A percentile compares a stretch with the other conserved stretches of the same genome.
Evolutionary conservation across 2,113 vertebrate genomes (phyloP).

Genomic region (Rhynchomys soricoides): DNA sequence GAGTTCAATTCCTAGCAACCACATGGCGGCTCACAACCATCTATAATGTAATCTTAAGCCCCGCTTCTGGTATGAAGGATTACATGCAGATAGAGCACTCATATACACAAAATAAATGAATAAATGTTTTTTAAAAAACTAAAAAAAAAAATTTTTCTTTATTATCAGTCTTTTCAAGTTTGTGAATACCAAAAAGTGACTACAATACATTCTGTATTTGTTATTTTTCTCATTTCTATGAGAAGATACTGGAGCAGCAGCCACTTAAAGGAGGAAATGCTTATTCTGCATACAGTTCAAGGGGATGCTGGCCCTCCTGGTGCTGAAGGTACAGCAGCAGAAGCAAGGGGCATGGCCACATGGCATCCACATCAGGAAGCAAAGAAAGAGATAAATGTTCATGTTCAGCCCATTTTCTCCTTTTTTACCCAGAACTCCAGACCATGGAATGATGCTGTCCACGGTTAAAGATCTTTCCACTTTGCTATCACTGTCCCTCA

Average conservation of each 20-base stretch:
- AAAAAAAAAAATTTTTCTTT: background rate
- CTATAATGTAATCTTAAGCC: too few relatives aligned
- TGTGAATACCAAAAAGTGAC: background rate
- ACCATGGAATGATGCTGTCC: background rate
- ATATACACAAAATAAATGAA: too few relatives aligned
- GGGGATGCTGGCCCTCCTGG: background rate
- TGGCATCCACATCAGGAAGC: background rate
- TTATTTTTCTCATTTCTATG: background rate
- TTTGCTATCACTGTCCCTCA: background rate
- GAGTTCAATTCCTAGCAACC: too few relatives aligned
- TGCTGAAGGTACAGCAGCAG: background rate
- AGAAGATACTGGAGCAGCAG: background rate
- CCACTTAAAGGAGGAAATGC: background rate
- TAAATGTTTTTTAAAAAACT: too few relatives aligned
- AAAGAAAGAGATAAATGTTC: background rate
- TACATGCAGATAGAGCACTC: too few relatives aligned
- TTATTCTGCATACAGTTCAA: background rate
- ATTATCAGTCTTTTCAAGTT: conserved; percentile 9
- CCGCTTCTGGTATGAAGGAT: too few relatives aligned
- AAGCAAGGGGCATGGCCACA: background rate
- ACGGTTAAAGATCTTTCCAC: background rate
- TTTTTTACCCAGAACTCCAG: background rate
- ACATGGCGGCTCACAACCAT: too few relatives aligned
- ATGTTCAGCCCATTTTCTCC: background rate
- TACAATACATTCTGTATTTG: background rate